Evolutionary conservation across 2,888 invertebrate genomes (phyloP).

Genomic region (Meliscaeva auricollis): DNA sequence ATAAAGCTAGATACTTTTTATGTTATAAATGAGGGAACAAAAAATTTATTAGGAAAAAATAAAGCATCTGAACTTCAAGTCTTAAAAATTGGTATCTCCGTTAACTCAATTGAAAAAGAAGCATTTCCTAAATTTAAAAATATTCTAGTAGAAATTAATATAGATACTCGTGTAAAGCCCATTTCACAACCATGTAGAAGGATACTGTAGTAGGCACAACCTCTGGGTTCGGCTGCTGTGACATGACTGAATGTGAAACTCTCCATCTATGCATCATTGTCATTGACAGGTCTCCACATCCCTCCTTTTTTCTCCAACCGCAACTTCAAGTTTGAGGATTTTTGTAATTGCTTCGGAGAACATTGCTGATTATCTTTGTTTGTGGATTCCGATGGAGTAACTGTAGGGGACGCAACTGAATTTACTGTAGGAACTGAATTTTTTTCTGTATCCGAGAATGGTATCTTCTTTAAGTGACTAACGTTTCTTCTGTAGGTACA

Average conservation of each 20-base stretch:
- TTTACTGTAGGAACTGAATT: neutral
- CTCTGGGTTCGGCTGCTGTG: neutral
- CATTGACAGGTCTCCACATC: constrained; percentile 8
- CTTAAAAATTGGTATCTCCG: no score
- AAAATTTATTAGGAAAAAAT: no score
- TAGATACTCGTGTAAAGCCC: no score
- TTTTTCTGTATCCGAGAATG: neutral
- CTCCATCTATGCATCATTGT: neutral
- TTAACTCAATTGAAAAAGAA: no score
- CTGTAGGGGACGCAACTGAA: neutral
- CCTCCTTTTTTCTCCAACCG: constrained; percentile 3
- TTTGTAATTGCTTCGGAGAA: neutral
- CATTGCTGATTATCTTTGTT: neutral
- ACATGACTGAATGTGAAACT: neutral
- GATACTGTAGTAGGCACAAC: constrained; percentile 1
- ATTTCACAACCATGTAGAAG: no score
- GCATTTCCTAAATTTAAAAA: no score
- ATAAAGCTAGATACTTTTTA: no score
- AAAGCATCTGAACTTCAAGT: no score
- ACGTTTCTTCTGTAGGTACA: neutral
- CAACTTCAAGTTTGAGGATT: neutral
- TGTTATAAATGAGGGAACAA: no score
- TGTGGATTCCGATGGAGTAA: neutral
- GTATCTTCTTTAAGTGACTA: constrained; percentile 1
- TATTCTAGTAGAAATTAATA: no score